Conservation (phyloP, 2,888 invertebrate genomes). For the Cosmia trapezina region DNA sequence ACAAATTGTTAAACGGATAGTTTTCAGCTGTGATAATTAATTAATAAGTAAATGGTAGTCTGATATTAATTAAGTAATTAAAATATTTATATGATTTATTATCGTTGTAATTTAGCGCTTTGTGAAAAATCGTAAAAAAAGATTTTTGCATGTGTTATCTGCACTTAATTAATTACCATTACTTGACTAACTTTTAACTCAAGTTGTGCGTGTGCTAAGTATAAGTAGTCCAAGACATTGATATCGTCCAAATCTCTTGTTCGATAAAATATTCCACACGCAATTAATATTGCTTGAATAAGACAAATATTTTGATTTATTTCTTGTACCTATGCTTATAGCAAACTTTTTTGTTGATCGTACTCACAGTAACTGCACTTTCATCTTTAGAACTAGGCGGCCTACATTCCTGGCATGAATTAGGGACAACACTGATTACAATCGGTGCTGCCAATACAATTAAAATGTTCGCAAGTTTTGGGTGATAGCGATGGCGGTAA, state of each 20-base stretch:
- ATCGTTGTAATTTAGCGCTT: not conserved
- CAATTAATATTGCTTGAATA: not conserved
- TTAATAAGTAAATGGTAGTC: not conserved
- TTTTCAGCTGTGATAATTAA: not conserved
- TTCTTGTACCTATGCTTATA: not conserved
- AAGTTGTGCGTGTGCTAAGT: not conserved
- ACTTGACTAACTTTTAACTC: not conserved
- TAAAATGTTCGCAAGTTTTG: constrained; percentile 37
- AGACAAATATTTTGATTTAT: not conserved
- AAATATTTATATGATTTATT: not conserved
- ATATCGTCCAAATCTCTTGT: not conserved
- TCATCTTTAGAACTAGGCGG: constrained; percentile 55
- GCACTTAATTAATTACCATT: too few relatives aligned
- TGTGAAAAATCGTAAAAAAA: not conserved
- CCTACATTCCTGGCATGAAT: constrained; percentile 53
- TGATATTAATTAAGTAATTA: not conserved
- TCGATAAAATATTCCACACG: not conserved
- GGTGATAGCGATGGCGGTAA: constrained; percentile 15
- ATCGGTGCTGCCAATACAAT: constrained; percentile 44
- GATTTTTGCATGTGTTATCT: not conserved
- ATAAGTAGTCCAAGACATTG: not conserved
- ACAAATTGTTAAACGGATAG: not conserved
- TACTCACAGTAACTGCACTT: constrained; percentile 41
- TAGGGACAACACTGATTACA: constrained; percentile 55
- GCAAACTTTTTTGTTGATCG: constrained; percentile 4